These are phyloP conservation scores for Andrena trimmerana DNA, from an alignment of 2,888 invertebrate species.

Conservation along the genomic window DNA sequence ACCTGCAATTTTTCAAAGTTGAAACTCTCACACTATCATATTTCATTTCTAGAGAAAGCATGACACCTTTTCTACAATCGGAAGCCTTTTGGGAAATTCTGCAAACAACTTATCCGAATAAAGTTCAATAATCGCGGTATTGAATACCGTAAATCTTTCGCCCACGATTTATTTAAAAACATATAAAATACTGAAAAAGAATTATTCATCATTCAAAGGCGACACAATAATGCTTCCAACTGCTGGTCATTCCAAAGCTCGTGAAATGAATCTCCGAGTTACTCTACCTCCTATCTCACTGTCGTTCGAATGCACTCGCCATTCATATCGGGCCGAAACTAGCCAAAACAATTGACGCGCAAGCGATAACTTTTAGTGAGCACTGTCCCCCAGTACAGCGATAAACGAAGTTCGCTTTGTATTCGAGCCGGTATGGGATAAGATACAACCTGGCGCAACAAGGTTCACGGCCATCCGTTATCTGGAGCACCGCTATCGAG, in stretches of 20 bases:
- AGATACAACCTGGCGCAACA: slow-evolving; percentile 28
- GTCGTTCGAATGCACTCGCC: background rate
- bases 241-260: background rate
- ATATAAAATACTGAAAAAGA: background rate
- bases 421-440: background rate
- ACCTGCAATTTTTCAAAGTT: background rate
- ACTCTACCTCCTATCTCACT: background rate
- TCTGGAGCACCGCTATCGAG: slow-evolving; percentile 33
- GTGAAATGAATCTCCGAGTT: background rate
- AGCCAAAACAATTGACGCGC: background rate
- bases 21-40: slow-evolving; percentile 23
- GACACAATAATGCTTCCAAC: background rate
- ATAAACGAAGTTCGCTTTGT: slow-evolving; percentile 39
- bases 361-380: slow-evolving; percentile 25
- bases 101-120: background rate
- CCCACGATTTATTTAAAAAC: background rate
- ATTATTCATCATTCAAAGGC: background rate
- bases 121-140: background rate
- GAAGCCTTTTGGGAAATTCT: too few relatives aligned
- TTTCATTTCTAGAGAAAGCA: background rate
- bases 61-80: background rate
- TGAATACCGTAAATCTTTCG: background rate
- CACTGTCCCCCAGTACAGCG: background rate
- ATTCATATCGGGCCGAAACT: slow-evolving; percentile 6
- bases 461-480: slow-evolving; percentile 50